Conservation (phyloP, 2,113 vertebrate genomes). For the Callipepla californica region DNA sequence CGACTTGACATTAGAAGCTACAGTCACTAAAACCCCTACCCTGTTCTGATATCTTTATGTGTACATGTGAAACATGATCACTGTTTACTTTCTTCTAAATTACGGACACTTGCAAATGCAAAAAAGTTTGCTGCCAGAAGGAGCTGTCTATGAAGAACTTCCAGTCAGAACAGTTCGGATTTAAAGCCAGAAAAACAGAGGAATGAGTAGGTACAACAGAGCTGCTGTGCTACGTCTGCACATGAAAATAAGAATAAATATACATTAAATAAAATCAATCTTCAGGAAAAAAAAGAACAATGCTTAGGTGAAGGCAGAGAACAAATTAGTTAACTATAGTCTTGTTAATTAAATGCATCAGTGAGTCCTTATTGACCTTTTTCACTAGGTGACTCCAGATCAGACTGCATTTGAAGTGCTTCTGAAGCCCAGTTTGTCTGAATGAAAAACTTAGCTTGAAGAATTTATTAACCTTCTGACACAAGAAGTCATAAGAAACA, state of each 20-base stretch:
- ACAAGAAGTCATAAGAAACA: constrained; percentile 9
- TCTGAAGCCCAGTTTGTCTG: background rate
- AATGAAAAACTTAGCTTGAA: constrained; percentile 1
- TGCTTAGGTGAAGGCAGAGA: background rate
- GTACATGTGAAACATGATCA: background rate
- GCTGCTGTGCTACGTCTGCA: background rate
- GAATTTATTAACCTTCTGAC: background rate
- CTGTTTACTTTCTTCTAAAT: background rate
- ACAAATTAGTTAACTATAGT: constrained; percentile 35
- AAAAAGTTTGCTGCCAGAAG: background rate
- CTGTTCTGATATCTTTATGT: background rate
- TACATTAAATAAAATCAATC: background rate
- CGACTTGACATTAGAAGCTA: background rate
- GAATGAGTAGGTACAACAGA: background rate
- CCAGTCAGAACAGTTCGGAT: background rate
- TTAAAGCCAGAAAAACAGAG: background rate
- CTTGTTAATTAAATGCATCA: constrained; percentile 21
- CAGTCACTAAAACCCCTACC: background rate
- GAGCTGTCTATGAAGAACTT: background rate
- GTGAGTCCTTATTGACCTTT: constrained; percentile 5
- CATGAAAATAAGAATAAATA: background rate
- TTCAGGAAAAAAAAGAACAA: constrained; percentile 1
- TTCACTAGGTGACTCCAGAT: background rate
- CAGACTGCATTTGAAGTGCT: constrained; percentile 13
- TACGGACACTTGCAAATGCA: background rate